Conservation (phyloP, 2,797 vertebrate species). For the Lepus oiostolus region DNA sequence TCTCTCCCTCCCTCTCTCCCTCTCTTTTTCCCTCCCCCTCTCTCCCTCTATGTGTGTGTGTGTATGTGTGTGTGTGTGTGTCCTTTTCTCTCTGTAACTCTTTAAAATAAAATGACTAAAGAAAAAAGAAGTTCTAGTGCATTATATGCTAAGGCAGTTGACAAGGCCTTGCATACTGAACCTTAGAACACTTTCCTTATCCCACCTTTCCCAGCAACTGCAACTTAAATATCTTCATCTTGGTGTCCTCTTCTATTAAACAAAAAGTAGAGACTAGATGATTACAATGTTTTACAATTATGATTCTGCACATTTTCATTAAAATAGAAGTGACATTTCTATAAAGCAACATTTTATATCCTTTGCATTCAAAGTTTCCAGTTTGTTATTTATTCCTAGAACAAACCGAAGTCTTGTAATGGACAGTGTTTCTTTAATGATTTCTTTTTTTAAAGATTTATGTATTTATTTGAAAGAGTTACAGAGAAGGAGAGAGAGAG, state of each 20-base stretch:
- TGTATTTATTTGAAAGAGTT: too few species aligned
- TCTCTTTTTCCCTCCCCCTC: too few species aligned
- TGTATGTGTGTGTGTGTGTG: too few species aligned
- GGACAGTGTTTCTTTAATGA: conserved; percentile 25
- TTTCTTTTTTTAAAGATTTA: too few species aligned
- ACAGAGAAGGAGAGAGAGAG: too few species aligned
- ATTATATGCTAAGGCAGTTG: not conserved
- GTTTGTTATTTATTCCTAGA: conserved; percentile 20
- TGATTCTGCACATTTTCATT: not conserved
- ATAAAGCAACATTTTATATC: not conserved
- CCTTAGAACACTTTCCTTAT: conserved; percentile 1
- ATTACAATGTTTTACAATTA: conserved; percentile 19
- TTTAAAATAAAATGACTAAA: not conserved
- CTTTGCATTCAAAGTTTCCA: not conserved
- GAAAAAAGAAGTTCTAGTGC: not conserved
- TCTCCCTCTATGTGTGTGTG: too few species aligned
- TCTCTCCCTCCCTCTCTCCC: too few species aligned
- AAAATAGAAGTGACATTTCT: not conserved
- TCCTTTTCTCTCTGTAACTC: too few species aligned
- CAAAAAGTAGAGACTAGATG: not conserved
- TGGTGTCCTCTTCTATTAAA: not conserved
- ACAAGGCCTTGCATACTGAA: not conserved
- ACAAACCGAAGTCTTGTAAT: not conserved
- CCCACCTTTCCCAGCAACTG: not conserved
- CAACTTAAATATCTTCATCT: not conserved